Evolutionary conservation across 2,797 vertebrate genomes (phyloP).

Genomic region (Ficedula albicollis): DNA sequence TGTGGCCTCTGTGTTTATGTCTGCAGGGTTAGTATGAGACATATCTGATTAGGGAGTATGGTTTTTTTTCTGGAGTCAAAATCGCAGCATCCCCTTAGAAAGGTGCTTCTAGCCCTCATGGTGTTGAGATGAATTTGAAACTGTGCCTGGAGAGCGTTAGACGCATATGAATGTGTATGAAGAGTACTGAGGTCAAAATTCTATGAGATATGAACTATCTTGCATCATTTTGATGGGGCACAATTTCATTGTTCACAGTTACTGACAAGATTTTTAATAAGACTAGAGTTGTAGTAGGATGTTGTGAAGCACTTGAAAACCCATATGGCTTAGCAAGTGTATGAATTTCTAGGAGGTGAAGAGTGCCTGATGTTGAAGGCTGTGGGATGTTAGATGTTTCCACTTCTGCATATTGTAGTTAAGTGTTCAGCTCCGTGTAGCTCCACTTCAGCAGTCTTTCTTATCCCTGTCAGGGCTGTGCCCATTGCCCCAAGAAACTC

Average conservation of each 20-base stretch:
- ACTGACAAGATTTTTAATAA: constrained; percentile 5
- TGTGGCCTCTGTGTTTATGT: background rate
- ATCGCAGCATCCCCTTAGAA: background rate
- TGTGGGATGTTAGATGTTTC: background rate
- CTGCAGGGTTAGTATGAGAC: background rate
- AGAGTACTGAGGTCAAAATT: background rate
- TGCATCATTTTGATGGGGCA: background rate
- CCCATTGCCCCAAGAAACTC: background rate
- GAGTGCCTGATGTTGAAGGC: background rate
- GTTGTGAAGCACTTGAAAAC: background rate
- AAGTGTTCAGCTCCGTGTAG: background rate
- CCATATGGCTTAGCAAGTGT: background rate
- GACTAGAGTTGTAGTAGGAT: background rate
- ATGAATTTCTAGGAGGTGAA: background rate
- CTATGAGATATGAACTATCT: background rate
- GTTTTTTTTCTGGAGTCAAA: constrained; percentile 38
- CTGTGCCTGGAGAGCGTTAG: background rate
- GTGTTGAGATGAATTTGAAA: background rate
- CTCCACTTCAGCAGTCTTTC: background rate
- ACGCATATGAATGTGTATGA: background rate
- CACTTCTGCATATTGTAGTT: background rate
- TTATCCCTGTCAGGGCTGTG: background rate
- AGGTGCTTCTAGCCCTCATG: background rate
- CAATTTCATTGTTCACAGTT: background rate
- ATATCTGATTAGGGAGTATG: background rate